These are phyloP conservation scores for Gobionotothen gibberifrons DNA, from an alignment of 2,797 vertebrate genomes.

Conservation along the genomic window DNA sequence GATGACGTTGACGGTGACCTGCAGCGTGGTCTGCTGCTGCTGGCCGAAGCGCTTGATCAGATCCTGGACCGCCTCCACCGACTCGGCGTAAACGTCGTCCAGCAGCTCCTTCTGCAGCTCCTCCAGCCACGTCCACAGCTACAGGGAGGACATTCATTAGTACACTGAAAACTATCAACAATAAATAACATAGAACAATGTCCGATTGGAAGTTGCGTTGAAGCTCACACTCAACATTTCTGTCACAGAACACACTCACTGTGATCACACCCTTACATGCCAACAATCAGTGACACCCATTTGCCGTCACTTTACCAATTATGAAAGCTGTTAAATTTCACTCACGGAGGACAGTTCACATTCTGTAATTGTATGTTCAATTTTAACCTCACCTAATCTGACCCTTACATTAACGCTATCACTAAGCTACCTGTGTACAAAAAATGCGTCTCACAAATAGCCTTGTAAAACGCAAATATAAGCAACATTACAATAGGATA, in stretches of 20 bases:
- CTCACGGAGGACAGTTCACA: not conserved
- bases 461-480: too few relatives aligned
- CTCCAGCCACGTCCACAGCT: slow-evolving; percentile 99
- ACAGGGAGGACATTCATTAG: not conserved
- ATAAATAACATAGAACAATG: too few relatives aligned
- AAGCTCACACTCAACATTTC: not conserved
- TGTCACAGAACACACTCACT: not conserved
- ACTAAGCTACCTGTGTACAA: not conserved
- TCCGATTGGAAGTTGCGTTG: not conserved
- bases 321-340: not conserved
- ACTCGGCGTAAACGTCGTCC: slow-evolving; percentile 97
- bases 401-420: not conserved
- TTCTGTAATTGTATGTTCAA: not conserved
- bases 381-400: not conserved
- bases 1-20: slow-evolving; percentile 97
- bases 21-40: slow-evolving; percentile 96
- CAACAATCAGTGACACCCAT: not conserved
- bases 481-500: too few relatives aligned
- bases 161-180: too few relatives aligned
- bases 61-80: slow-evolving; percentile 97
- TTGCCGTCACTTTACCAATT: not conserved
- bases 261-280: not conserved
- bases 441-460: too few relatives aligned
- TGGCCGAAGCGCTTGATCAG: slow-evolving; percentile 97
- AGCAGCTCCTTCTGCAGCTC: slow-evolving; percentile 97